Percentiles rank a stretch among this genome's conserved stretches.
phyloP scores from a whole-genome alignment of 2,888 invertebrate species.

The Homarus gammarus region DNA sequence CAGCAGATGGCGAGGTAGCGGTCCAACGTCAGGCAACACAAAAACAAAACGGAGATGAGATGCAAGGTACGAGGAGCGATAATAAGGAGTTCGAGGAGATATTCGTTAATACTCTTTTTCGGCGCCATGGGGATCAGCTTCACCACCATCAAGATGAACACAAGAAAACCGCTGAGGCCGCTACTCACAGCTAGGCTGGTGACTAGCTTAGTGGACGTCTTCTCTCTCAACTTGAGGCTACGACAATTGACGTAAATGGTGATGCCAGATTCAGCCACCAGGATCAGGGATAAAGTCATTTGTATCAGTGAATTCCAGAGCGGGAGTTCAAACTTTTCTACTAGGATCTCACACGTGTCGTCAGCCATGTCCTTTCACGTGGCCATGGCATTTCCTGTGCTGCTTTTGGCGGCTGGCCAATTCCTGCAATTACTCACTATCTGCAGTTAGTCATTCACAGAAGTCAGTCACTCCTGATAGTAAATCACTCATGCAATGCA shows the following conservation, averaged over 20 bases:
- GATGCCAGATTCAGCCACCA: not conserved
- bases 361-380: no score
- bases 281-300: not conserved
- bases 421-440: no score
- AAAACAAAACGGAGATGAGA: slow-evolving; percentile 8
- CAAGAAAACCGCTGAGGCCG: not conserved
- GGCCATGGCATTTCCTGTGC: no score
- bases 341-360: no score
- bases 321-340: no score
- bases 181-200: slow-evolving; percentile 33
- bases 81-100: not conserved
- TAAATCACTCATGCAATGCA: no score
- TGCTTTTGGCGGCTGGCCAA: no score
- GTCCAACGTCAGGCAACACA: slow-evolving; percentile 23
- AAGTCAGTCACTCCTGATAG: no score
- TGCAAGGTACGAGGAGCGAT: slow-evolving; percentile 4
- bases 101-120: not conserved
- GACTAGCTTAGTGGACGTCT: slow-evolving; percentile 15
- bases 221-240: slow-evolving; percentile 1
- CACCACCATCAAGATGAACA: not conserved
- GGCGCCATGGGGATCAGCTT: not conserved
- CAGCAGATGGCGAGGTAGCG: slow-evolving; percentile 36
- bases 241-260: slow-evolving; percentile 12
- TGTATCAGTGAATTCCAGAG: no score
- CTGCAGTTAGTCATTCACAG: no score